These are phyloP conservation scores for Mercenaria mercenaria DNA, from an alignment of 1,140 invertebrate genomes.

Conservation along the genomic window DNA sequence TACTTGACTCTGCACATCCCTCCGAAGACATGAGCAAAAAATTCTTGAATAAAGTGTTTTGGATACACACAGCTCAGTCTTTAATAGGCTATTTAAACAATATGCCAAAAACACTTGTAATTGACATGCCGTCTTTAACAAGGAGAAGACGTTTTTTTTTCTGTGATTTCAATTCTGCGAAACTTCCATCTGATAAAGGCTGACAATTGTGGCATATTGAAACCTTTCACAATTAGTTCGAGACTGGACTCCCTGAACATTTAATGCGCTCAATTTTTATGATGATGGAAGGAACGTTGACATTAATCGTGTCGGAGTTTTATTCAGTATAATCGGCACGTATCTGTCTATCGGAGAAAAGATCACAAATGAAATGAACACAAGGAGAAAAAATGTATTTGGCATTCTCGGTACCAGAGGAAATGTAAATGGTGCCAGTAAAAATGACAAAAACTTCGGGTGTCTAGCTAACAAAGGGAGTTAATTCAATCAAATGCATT, in stretches of 20 bases:
- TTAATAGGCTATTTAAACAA: neutral
- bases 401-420: neutral
- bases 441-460: neutral
- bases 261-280: neutral
- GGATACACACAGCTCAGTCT: neutral
- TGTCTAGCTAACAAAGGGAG: no score
- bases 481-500: no score
- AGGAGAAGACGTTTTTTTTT: neutral
- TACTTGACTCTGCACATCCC: neutral
- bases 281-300: slow-evolving; percentile 34
- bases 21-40: neutral
- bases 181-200: slow-evolving; percentile 15
- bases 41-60: neutral
- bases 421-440: neutral
- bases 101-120: slow-evolving; percentile 13
- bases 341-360: neutral
- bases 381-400: neutral
- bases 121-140: slow-evolving; percentile 28
- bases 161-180: slow-evolving; percentile 8
- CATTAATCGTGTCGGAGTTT: slow-evolving; percentile 10
- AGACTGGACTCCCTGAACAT: neutral
- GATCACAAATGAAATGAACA: neutral
- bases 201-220: slow-evolving; percentile 33
- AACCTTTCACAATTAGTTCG: slow-evolving; percentile 15
- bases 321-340: neutral